phyloP scores from a whole-genome alignment of 2,888 invertebrate species.

The Apotomis betuletana region DNA sequence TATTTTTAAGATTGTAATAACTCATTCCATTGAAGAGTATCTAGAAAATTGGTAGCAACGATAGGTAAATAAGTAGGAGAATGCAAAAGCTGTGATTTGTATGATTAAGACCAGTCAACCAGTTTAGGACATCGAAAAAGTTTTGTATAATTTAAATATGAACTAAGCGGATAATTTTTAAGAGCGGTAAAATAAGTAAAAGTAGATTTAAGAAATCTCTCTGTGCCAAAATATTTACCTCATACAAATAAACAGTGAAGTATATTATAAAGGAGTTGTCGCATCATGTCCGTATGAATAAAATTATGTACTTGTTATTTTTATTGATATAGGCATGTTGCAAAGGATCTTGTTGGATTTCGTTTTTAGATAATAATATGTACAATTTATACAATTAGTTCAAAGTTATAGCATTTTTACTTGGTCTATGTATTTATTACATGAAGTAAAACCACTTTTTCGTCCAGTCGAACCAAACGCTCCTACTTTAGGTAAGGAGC shows the following conservation, averaged over 20 bases:
- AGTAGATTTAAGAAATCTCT: conserved; percentile 84
- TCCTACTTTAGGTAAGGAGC: conserved; percentile 34
- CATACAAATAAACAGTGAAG: conserved; percentile 84
- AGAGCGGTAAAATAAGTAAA: conserved; percentile 72
- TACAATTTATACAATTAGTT: conserved; percentile 39
- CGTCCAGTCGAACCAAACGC: conserved; percentile 40
- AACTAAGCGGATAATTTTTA: conserved; percentile 71
- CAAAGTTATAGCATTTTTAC: conserved; percentile 39
- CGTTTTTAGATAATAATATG: conserved; percentile 48
- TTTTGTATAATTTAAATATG: conserved; percentile 77
- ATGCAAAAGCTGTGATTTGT: conserved; percentile 83
- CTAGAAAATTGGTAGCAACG: conserved; percentile 75
- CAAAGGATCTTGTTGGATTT: conserved; percentile 60
- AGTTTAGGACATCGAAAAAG: conserved; percentile 83
- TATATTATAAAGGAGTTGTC: conserved; percentile 79
- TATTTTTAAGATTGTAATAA: conserved; percentile 63
- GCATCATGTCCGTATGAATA: conserved; percentile 46
- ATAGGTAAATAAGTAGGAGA: conserved; percentile 75
- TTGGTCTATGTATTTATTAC: conserved; percentile 37
- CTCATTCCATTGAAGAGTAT: conserved; percentile 76
- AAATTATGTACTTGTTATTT: conserved; percentile 1
- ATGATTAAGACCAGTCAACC: conserved; percentile 83
- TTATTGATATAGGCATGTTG: conserved; percentile 15
- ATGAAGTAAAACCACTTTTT: conserved; percentile 35
- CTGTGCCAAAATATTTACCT: conserved; percentile 93